Evolutionary conservation across 2,888 invertebrate species (phyloP).

Genomic region (Lordiphosa andalusiaca): DNA sequence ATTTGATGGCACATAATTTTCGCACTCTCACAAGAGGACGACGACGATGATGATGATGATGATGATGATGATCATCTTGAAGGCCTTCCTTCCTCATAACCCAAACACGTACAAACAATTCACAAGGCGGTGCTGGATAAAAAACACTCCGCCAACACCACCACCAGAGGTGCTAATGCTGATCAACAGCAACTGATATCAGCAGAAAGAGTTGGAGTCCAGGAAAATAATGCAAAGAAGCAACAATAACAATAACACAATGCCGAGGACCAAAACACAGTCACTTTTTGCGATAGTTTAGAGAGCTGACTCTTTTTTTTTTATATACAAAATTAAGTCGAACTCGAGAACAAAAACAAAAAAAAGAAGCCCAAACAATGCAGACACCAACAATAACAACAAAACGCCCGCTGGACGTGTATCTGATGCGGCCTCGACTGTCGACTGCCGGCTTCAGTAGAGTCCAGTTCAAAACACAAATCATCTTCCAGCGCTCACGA

Average conservation of each 20-base stretch:
- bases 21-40: constrained; percentile 48
- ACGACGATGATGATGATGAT: no score
- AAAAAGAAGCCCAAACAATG: constrained; percentile 54
- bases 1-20: constrained; percentile 64
- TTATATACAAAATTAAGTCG: constrained; percentile 66
- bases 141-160: constrained; percentile 34
- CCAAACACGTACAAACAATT: constrained; percentile 70
- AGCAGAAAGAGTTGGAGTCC: constrained; percentile 17
- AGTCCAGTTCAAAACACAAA: constrained; percentile 72
- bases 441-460: constrained; percentile 25
- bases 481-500: constrained; percentile 79
- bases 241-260: constrained; percentile 48
- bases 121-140: constrained; percentile 51
- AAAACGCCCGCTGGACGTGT: constrained; percentile 75
- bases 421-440: constrained; percentile 61
- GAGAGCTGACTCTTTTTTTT: constrained; percentile 20
- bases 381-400: constrained; percentile 55
- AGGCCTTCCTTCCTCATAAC: constrained; percentile 61
- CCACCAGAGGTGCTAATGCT: constrained; percentile 70
- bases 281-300: constrained; percentile 17
- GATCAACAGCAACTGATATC: constrained; percentile 72
- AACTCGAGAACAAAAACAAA: constrained; percentile 16
- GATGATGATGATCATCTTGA: constrained; percentile 37
- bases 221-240: constrained; percentile 66
- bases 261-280: constrained; percentile 38